A percentile compares a stretch with the other conserved stretches of the same genome.
These are phyloP conservation scores for Drosophila borborema DNA, from an alignment of 2,888 invertebrate species.

Conservation along the genomic window DNA sequence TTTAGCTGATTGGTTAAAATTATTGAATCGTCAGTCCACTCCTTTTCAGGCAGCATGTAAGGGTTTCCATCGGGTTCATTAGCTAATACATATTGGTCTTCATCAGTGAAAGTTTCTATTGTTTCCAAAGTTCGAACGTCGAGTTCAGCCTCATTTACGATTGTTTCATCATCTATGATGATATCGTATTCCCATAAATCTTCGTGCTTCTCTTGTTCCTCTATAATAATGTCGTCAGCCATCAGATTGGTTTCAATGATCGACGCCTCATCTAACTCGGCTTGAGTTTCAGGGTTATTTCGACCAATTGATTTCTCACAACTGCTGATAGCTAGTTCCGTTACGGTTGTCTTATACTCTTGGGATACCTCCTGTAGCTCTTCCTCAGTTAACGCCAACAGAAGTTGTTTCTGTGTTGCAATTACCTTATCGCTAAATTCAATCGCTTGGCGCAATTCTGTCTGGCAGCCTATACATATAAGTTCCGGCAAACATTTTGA, in stretches of 20 bases:
- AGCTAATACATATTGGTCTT: slow-evolving; percentile 4
- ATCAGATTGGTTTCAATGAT: slow-evolving; percentile 6
- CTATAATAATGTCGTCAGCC: slow-evolving; percentile 1
- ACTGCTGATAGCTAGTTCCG: slow-evolving; percentile 11
- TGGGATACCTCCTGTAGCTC: slow-evolving; percentile 38
- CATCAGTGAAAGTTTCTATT: background rate
- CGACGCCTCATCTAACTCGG: slow-evolving; percentile 14
- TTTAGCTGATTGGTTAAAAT: slow-evolving; percentile 12
- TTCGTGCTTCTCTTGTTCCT: slow-evolving; percentile 8
- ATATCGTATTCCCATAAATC: slow-evolving; percentile 38
- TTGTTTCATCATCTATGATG: slow-evolving; percentile 34
- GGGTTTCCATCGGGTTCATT: slow-evolving; percentile 4
- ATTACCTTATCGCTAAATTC: slow-evolving; percentile 53
- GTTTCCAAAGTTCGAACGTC: background rate
- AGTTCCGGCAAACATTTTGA: slow-evolving; percentile 42
- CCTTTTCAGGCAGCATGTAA: slow-evolving; percentile 14
- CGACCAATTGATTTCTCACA: slow-evolving; percentile 7
- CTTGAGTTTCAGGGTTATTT: slow-evolving; percentile 2
- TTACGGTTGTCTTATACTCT: slow-evolving; percentile 32
- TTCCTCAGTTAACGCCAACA: slow-evolving; percentile 34
- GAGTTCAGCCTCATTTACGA: slow-evolving; percentile 13
- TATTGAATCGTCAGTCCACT: slow-evolving; percentile 27
- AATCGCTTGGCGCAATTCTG: slow-evolving; percentile 40
- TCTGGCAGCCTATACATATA: slow-evolving; percentile 51
- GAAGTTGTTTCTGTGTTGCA: slow-evolving; percentile 42